Percentiles rank a stretch among this genome's conserved stretches.
Conservation (phyloP, 2,888 invertebrate genomes). For the Caenorhabditis sulstoni region DNA sequence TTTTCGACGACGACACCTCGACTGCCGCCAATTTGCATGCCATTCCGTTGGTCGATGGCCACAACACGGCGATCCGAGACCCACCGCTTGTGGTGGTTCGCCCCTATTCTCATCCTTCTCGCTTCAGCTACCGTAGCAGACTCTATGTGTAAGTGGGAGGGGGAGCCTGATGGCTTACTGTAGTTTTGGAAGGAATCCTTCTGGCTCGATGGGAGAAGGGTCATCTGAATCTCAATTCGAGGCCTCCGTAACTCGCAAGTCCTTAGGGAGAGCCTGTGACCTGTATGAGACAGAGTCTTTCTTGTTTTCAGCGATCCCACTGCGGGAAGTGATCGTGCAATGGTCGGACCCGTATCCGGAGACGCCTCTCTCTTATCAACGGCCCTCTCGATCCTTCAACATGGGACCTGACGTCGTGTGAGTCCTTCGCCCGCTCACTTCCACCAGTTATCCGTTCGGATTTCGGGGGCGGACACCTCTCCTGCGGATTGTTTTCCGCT, state of each 20-base stretch:
- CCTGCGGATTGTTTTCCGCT: too few species aligned
- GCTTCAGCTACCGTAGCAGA: constrained; percentile 33
- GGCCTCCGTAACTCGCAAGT: too few species aligned
- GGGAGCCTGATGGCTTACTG: too few species aligned
- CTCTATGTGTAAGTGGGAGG: constrained; percentile 52
- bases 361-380: constrained; percentile 28
- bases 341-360: constrained; percentile 39
- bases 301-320: constrained; percentile 12
- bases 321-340: constrained; percentile 40
- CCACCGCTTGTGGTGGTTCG: constrained; percentile 30
- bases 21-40: constrained; percentile 27
- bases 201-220: too few species aligned
- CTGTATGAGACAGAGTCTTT: too few species aligned
- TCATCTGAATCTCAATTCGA: too few species aligned
- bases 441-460: background rate
- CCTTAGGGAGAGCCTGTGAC: too few species aligned
- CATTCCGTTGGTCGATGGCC: constrained; percentile 56
- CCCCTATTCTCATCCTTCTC: constrained; percentile 25
- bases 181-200: background rate
- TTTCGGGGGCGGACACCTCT: background rate
- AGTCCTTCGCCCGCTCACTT: constrained; percentile 14
- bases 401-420: constrained; percentile 52
- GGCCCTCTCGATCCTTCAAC: constrained; percentile 46
- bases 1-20: constrained; percentile 42
- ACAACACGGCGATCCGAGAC: constrained; percentile 41